Conservation (phyloP, 2,888 invertebrate genomes). For the Pachymerium ferrugineum region DNA sequence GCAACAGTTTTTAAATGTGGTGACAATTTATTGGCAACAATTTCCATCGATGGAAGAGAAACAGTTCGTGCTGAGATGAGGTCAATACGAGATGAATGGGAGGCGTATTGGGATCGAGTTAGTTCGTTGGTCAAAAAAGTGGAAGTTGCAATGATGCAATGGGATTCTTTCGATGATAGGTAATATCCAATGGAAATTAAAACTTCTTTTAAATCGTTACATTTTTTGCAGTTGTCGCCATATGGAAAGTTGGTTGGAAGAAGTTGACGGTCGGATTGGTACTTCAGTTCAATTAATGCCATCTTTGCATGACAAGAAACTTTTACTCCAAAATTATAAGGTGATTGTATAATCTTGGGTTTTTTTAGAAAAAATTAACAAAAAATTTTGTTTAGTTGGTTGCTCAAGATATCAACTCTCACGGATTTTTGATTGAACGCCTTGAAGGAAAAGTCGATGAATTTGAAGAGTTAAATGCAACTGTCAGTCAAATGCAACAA, state of each 20-base stretch:
- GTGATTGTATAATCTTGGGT: slow-evolving; percentile 38
- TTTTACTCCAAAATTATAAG: slow-evolving; percentile 72
- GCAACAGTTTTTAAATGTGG: slow-evolving; percentile 78
- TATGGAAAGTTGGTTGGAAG: slow-evolving; percentile 76
- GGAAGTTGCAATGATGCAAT: slow-evolving; percentile 80
- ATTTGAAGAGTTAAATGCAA: slow-evolving; percentile 72
- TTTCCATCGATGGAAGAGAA: slow-evolving; percentile 82
- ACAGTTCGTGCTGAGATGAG: slow-evolving; percentile 73
- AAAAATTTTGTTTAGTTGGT: slow-evolving; percentile 51
- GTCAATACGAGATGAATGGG: slow-evolving; percentile 72
- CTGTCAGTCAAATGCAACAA: slow-evolving; percentile 65
- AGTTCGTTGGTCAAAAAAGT: slow-evolving; percentile 79
- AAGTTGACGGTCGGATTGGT: slow-evolving; percentile 67
- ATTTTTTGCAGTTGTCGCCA: slow-evolving; percentile 63
- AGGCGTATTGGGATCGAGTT: slow-evolving; percentile 74
- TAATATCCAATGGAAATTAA: slow-evolving; percentile 6
- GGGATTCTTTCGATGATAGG: slow-evolving; percentile 82
- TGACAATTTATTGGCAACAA: slow-evolving; percentile 78
- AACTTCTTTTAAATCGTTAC: background rate
- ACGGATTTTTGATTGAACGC: slow-evolving; percentile 76
- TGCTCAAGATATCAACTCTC: slow-evolving; percentile 77
- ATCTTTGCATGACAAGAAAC: slow-evolving; percentile 80
- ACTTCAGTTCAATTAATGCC: slow-evolving; percentile 67
- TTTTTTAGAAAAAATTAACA: background rate
- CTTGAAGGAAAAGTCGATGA: slow-evolving; percentile 73